phyloP scores from a whole-genome alignment of 2,888 invertebrate genomes.

The Cephus nigrinus region DNA sequence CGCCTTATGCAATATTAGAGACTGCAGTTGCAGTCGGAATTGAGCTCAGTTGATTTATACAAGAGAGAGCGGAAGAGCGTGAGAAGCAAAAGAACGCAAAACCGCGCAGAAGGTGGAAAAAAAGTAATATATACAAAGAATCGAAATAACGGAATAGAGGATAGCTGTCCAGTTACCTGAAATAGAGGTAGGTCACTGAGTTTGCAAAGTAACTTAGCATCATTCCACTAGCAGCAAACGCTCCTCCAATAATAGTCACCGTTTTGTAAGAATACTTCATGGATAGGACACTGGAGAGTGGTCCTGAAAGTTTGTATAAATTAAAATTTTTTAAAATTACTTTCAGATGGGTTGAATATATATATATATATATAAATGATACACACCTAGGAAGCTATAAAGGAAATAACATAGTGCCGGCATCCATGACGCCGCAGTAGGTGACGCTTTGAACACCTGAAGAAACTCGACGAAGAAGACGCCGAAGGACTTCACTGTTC shows the following conservation, averaged over 20 bases:
- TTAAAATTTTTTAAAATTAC: background rate
- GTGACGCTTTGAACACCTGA: slow-evolving; percentile 81
- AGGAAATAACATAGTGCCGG: slow-evolving; percentile 88
- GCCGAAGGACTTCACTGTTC: slow-evolving; percentile 89
- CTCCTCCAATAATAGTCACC: slow-evolving; percentile 84
- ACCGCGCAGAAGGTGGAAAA: background rate
- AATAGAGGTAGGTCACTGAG: slow-evolving; percentile 81
- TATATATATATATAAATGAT: background rate
- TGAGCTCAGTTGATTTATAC: background rate
- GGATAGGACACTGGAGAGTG: slow-evolving; percentile 86
- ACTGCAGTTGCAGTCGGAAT: background rate
- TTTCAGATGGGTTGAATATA: too few species aligned
- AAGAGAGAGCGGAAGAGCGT: background rate
- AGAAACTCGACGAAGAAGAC: slow-evolving; percentile 86
- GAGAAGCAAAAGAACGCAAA: background rate
- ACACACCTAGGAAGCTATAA: slow-evolving; percentile 86
- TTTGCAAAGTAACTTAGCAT: slow-evolving; percentile 84
- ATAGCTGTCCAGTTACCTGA: slow-evolving; percentile 72
- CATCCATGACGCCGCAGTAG: slow-evolving; percentile 83
- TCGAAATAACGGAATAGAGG: background rate
- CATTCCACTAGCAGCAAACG: slow-evolving; percentile 86
- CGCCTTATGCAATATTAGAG: background rate
- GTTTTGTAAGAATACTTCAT: slow-evolving; percentile 85
- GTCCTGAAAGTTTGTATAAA: slow-evolving; percentile 70
- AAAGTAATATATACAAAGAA: background rate